These are phyloP conservation scores for Drosophila biarmipes DNA, from an alignment of 1,140 invertebrate genomes.

Conservation along the genomic window DNA sequence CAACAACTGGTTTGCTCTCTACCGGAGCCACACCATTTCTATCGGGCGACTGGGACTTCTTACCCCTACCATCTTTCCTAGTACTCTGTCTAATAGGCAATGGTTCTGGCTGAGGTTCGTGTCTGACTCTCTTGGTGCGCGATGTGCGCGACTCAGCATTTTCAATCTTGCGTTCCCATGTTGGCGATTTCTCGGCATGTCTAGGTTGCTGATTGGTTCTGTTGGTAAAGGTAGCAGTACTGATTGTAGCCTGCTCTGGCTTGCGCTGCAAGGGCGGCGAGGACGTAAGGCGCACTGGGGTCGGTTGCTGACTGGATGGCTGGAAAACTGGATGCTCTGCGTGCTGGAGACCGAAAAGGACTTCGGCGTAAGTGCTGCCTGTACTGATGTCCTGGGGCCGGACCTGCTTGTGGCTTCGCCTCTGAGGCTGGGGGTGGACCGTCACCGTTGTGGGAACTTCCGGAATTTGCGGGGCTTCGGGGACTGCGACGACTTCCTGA, in stretches of 20 bases:
- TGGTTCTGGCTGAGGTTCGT: slow-evolving; percentile 63
- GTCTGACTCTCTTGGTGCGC: slow-evolving; percentile 53
- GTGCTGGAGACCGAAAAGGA: slow-evolving; percentile 78
- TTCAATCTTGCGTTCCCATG: slow-evolving; percentile 69
- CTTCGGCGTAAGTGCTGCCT: slow-evolving; percentile 81
- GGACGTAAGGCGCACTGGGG: slow-evolving; percentile 79
- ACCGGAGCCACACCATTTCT: slow-evolving; percentile 27
- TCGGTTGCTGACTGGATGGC: slow-evolving; percentile 86
- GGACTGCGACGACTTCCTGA: slow-evolving; percentile 23
- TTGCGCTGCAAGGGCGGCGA: slow-evolving; percentile 53
- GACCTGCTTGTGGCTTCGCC: slow-evolving; percentile 27
- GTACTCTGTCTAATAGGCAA: slow-evolving; percentile 65
- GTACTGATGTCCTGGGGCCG: slow-evolving; percentile 59
- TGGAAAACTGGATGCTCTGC: slow-evolving; percentile 82
- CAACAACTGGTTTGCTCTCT: slow-evolving; percentile 17
- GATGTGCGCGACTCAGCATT: slow-evolving; percentile 52
- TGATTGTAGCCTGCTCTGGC: slow-evolving; percentile 34
- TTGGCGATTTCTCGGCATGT: slow-evolving; percentile 69
- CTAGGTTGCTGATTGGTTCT: slow-evolving; percentile 40
- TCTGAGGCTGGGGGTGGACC: slow-evolving; percentile 53
- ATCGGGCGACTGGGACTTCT: slow-evolving; percentile 59
- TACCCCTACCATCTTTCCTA: slow-evolving; percentile 53
- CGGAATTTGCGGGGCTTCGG: slow-evolving; percentile 6
- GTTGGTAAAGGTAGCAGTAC: slow-evolving; percentile 42
- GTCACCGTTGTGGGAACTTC: slow-evolving; percentile 19